These are phyloP conservation scores for Bradypodion pumilum DNA, from an alignment of 2,797 vertebrate species.

Conservation along the genomic window DNA sequence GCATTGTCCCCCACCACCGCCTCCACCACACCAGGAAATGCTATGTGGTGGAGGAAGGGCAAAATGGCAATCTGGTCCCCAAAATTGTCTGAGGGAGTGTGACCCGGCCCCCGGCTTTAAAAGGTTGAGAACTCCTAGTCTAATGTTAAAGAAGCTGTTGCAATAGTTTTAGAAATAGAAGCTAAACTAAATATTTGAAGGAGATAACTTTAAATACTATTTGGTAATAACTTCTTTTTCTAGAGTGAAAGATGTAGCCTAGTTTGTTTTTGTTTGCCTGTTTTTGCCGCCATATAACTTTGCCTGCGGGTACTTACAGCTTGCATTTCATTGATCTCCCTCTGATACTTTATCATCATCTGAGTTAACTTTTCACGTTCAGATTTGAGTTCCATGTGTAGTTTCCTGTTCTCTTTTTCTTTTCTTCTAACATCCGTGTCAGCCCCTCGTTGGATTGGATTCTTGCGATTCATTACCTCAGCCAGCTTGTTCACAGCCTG, in stretches of 20 bases:
- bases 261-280: too few species aligned
- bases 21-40: too few species aligned
- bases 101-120: too few species aligned
- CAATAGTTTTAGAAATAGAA: not conserved
- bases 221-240: too few species aligned
- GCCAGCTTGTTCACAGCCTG: conserved; percentile 98
- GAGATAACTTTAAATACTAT: not conserved
- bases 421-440: conserved; percentile 95
- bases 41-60: too few species aligned
- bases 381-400: conserved; percentile 94
- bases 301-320: conserved; percentile 81
- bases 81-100: too few species aligned
- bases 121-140: too few species aligned
- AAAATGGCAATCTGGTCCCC: too few species aligned
- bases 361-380: conserved; percentile 96
- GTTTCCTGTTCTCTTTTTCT: conserved; percentile 97
- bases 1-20: too few species aligned
- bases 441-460: conserved; percentile 90
- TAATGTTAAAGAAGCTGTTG: rapidly evolving
- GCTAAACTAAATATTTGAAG: not conserved
- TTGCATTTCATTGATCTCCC: conserved; percentile 96
- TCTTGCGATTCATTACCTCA: conserved; percentile 98
- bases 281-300: not conserved
- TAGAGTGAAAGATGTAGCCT: not conserved
- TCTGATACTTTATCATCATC: conserved; percentile 97